Evolutionary conservation across 1,140 invertebrate genomes (phyloP), one percentile per base, ranked within the genome.

Genomic region (Drosophila yakuba): DNA sequence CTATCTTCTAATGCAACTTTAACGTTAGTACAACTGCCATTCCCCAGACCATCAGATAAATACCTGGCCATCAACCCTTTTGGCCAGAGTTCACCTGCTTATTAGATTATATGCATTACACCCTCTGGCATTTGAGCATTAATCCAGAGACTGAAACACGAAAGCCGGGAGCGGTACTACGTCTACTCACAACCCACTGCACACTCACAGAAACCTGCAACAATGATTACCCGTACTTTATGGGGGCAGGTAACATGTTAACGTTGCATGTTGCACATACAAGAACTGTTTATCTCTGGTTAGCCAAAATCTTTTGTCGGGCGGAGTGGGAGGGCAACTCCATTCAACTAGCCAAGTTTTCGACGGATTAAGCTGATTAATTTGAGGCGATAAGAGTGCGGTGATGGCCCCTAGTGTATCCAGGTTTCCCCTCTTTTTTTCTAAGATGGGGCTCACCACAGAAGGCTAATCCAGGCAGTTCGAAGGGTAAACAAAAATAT

Each of bases 311-410:
- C 66, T 72, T 47, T 10, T 50, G 12, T 15, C 15, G 15, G 17
- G 15, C 15, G 23, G 41, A 44, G 14, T 32, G 39, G 47, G 36
- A 28, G 43, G 36, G 15, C 44, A 7, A 54, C 78, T 66, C 75
- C 59, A 67, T 71, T 82, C 73, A 77, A 62, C 63, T 76, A 79
- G 71, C 55, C 83, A 89, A 88, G 75, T 89, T 88, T 83, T 88
- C 76, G 85, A 89, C 84, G 84, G 84, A 88, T 88, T 88, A 88
- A 88, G 84, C 84, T 89, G 84, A 88, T 88, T 88, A 88, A 88
- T 88, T 89, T 89, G 80, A 60, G 68, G 75, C 73, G 83, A 88
- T 88, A 88, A 88, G 85, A 80, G 72, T 80, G 80, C 84, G 80
- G 80, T 78, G 76, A 76, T 80, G 55, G 62, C 52, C 50, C 23